A percentile compares a stretch with the other conserved stretches of the same genome.
phyloP scores from a whole-genome alignment of 1,140 invertebrate species.

The Anoplophora glabripennis region DNA sequence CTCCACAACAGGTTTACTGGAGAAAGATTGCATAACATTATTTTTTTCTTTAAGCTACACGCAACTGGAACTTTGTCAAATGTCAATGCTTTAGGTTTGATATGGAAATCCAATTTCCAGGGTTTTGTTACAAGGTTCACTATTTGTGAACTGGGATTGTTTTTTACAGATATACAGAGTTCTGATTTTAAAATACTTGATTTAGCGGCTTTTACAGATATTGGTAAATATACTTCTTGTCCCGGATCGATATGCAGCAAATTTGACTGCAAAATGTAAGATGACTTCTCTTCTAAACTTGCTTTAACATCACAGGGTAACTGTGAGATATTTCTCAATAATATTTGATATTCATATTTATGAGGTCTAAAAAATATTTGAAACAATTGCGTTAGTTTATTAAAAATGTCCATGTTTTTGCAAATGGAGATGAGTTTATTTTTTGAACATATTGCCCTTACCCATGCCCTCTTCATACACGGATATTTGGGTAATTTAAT shows the following conservation, averaged over 20 bases:
- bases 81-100: constrained; percentile 28
- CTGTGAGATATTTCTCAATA: not conserved
- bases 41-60: constrained; percentile 19
- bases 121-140: constrained; percentile 26
- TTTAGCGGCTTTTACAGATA: constrained; percentile 24
- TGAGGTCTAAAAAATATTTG: not conserved
- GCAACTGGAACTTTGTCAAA: constrained; percentile 38
- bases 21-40: constrained; percentile 32
- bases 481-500: not conserved
- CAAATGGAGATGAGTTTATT: too few relatives aligned
- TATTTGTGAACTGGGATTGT: constrained; percentile 38
- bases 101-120: constrained; percentile 28
- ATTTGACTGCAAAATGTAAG: constrained; percentile 16
- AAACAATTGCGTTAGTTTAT: too few relatives aligned
- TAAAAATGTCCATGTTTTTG: too few relatives aligned
- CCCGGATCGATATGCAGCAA: constrained; percentile 20
- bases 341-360: not conserved
- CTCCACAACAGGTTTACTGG: constrained; percentile 35
- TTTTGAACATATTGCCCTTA: too few relatives aligned
- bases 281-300: not conserved
- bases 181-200: constrained; percentile 19
- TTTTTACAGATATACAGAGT: constrained; percentile 32
- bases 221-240: constrained; percentile 15
- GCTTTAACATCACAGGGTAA: not conserved
- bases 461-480: not conserved